Base-by-base conservation (phyloP, 2,888 invertebrate species). In the Mayetiola destructor region DNA sequence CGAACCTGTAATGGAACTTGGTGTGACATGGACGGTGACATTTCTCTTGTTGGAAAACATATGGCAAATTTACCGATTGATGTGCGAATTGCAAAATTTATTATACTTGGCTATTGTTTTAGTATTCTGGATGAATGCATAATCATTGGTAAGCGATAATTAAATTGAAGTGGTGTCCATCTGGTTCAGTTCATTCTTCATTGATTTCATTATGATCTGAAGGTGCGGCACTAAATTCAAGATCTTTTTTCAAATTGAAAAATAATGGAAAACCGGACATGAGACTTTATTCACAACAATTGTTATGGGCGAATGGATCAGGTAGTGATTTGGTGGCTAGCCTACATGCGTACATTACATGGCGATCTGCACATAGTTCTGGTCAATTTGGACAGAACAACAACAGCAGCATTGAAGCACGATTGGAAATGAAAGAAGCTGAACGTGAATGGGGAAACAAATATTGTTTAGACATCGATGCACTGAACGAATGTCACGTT, bases 11-110 rank as follows among this genome's bases (percentile, higher is more conserved):
- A 79, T 37, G 79, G 76, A 0, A 66, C 70, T 21, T 77, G 77
- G 67, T 68, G 71, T 16, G 65, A 73, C 0, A 73, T 77, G 14
- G 93, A 96, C 69, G 96, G 95, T 0, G 87, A 92, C 61, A 66
- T 96, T 52, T 94, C 94, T 0, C 86, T 83, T 69, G 72, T 95
- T 62, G 96, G 96, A 0, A 76, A 77, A 9, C 76, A 95, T 0
- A 85, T 94, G 83, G 83, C 88, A 0, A 73, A 74, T 40, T 71
- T 96, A 42, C 96, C 96, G 0, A 67, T 96, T 1, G 88, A 93
- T 68, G 83, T 92, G 29, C 80, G 79, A 58, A 71, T 91, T 5
- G 79, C 88, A 10, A 92, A 93, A 65, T 73, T 96, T 12, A 86
- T 96, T 58, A 76, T 91, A 59, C 73, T 95, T 3, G 95, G 95